phyloP scores from a whole-genome alignment of 1,140 invertebrate genomes.

The Drosophila micromelanica region DNA sequence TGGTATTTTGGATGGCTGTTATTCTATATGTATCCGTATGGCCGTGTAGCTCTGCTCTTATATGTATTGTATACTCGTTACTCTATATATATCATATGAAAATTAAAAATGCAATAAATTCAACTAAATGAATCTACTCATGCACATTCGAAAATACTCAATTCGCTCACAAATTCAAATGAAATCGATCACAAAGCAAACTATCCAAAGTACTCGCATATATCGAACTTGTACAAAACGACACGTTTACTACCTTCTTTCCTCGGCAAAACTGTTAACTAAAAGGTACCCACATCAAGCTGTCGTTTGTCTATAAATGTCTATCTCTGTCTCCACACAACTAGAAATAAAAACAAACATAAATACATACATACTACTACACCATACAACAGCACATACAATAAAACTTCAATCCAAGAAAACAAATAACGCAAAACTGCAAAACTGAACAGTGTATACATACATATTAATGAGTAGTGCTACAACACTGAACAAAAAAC shows the following conservation, averaged over 20 bases:
- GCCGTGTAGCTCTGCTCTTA: conserved; percentile 21
- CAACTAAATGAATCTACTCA: background rate
- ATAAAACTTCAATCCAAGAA: conserved; percentile 19
- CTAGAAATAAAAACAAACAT: conserved; percentile 25
- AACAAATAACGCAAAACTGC: conserved; percentile 29
- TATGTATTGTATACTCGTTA: conserved; percentile 31
- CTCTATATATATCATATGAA: conserved; percentile 2
- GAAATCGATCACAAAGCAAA: conserved; percentile 41
- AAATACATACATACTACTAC: background rate
- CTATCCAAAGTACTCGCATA: conserved; percentile 77
- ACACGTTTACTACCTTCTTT: conserved; percentile 86
- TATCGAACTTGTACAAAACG: conserved; percentile 85
- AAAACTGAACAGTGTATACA: conserved; percentile 19
- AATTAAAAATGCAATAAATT: too few relatives aligned
- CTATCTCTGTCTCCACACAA: conserved; percentile 36
- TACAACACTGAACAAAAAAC: conserved; percentile 15
- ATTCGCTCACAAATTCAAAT: conserved; percentile 2
- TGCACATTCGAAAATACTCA: conserved; percentile 38
- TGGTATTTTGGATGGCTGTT: conserved; percentile 27
- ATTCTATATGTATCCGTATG: conserved; percentile 18
- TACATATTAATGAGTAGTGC: conserved; percentile 24
- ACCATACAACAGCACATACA: conserved; percentile 18
- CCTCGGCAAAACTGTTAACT: conserved; percentile 85
- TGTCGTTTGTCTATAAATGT: conserved; percentile 54
- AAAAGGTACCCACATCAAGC: conserved; percentile 85